A percentile compares a stretch with the other conserved stretches of the same genome.
phyloP scores from a whole-genome alignment of 1,140 invertebrate species.

The Bombus terrestris region DNA sequence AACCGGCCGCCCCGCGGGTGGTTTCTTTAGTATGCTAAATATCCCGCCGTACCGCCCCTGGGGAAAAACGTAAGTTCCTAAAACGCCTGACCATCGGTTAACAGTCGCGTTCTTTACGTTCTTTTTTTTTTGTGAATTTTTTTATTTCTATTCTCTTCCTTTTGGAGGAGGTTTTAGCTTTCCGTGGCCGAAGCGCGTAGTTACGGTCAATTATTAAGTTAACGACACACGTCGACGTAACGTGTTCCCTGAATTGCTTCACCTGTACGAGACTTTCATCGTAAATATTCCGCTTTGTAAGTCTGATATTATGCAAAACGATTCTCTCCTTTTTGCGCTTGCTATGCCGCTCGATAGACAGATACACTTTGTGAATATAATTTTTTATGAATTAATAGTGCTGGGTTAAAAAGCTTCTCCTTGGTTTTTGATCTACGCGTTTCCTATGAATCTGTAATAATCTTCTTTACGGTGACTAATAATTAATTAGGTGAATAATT shows the following conservation, averaged over 20 bases:
- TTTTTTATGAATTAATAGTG: not conserved
- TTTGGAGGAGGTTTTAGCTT: not conserved
- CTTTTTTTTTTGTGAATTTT: not conserved
- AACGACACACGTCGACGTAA: slow-evolving; percentile 30
- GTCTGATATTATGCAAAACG: slow-evolving; percentile 31
- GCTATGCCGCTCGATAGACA: not conserved
- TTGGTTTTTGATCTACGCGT: not conserved
- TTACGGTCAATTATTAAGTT: slow-evolving; percentile 43
- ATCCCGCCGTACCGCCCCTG: slow-evolving; percentile 56
- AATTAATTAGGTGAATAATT: no score
- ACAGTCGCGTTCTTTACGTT: not conserved
- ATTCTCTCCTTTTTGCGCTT: not conserved
- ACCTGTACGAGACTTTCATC: slow-evolving; percentile 32
- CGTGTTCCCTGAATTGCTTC: slow-evolving; percentile 8
- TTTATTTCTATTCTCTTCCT: not conserved
- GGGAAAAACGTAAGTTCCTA: slow-evolving; percentile 37
- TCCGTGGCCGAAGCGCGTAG: not conserved
- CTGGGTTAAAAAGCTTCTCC: not conserved
- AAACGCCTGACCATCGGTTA: slow-evolving; percentile 48
- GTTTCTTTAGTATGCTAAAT: slow-evolving; percentile 79
- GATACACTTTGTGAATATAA: not conserved
- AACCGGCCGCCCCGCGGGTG: slow-evolving; percentile 56
- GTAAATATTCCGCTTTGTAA: slow-evolving; percentile 20
- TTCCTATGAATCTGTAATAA: not conserved
- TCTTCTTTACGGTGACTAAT: no score